A percentile compares a stretch with the other conserved stretches of the same genome.
phyloP scores from a whole-genome alignment of 2,113 vertebrate species.

The Nothoprocta perdicaria region DNA sequence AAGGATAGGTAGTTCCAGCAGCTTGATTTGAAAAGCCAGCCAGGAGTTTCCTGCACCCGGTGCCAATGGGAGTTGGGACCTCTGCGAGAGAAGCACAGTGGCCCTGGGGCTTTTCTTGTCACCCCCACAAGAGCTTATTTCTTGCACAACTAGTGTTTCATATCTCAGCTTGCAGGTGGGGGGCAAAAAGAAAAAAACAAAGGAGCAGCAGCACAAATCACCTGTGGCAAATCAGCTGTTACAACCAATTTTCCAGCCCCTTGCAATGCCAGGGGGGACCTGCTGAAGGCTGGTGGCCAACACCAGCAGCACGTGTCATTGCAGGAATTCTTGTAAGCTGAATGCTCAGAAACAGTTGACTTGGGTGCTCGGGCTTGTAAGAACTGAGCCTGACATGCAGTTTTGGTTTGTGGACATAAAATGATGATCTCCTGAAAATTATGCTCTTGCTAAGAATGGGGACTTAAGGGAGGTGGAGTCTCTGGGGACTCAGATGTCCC shows the following conservation, averaged over 20 bases:
- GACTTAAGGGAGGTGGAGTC: accelerated
- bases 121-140: not conserved
- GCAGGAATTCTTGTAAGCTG: not conserved
- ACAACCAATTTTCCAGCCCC: not conserved
- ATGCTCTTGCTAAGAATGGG: not conserved
- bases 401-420: not conserved
- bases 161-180: not conserved
- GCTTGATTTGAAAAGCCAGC: not conserved
- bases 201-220: not conserved
- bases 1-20: not conserved
- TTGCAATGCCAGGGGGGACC: not conserved
- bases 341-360: not conserved
- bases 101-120: not conserved
- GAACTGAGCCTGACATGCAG: not conserved
- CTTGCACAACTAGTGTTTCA: not conserved
- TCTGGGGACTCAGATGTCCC: not conserved
- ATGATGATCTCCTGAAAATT: not conserved
- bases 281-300: not conserved
- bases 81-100: not conserved
- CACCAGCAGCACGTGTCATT: accelerated
- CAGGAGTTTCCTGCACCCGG: not conserved
- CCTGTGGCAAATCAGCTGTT: not conserved
- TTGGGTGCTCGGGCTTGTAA: not conserved
- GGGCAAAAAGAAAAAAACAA: not conserved
- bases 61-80: not conserved